phyloP scores from a whole-genome alignment of 2,797 vertebrate species.

The Sylvilagus floridanus region DNA sequence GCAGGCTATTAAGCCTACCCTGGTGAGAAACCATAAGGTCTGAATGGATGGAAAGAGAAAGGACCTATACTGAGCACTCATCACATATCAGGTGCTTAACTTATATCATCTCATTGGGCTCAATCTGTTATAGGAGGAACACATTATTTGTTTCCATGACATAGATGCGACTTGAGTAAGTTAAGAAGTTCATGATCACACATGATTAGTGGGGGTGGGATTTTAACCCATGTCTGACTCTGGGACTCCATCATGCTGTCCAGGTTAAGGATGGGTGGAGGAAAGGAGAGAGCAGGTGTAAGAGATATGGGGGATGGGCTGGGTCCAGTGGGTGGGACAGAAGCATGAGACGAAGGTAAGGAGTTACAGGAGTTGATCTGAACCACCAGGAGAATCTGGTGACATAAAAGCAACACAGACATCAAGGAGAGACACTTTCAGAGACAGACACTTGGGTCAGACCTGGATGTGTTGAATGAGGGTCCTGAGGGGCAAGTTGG shows the following conservation, averaged over 20 bases:
- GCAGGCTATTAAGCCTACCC: background rate
- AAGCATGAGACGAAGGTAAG: background rate
- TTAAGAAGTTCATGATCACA: background rate
- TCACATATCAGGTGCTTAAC: background rate
- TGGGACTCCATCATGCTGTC: background rate
- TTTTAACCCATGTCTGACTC: background rate
- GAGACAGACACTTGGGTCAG: background rate
- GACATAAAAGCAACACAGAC: background rate
- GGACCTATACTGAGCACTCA: background rate
- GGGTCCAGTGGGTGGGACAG: background rate
- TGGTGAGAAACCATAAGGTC: background rate
- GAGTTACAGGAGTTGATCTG: background rate
- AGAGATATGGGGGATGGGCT: fast-evolving
- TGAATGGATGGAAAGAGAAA: background rate
- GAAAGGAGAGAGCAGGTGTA: background rate
- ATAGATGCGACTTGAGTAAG: background rate
- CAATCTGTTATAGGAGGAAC: background rate
- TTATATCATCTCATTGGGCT: background rate
- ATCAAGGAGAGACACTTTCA: no score
- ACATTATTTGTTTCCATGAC: background rate
- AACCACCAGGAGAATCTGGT: background rate
- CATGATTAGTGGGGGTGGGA: background rate
- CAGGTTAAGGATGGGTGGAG: background rate
- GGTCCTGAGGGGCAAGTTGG: background rate
- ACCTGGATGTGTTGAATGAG: background rate